Base-by-base conservation (phyloP, 2,888 invertebrate genomes). In the Arrhopalites spinosus region DNA sequence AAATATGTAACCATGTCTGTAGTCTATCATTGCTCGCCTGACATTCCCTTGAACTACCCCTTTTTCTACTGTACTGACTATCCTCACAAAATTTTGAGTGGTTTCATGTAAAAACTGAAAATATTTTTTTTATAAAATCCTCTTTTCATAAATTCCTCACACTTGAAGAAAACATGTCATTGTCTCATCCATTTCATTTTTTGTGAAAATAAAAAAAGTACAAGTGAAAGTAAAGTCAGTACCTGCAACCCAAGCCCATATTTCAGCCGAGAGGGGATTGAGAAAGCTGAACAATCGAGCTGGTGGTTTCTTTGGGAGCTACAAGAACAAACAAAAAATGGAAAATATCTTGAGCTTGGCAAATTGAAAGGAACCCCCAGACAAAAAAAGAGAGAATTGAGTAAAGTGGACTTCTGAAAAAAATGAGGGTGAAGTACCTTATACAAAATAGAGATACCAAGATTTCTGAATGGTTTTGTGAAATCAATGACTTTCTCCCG, bases 381-480 rank as follows among this genome's bases (percentile, higher is more conserved):
- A 30, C 43, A 20, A 30, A 20, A 27, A 59, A 30, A 36, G 36
- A 72, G 36, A 47, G 2, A 47, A 17, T 47, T 47, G n/a, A n/a
- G n/a, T n/a, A n/a, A n/a, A 64, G 64, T 7, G 20, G 27, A 20
- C 67, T 20, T 15, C n/a, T n/a, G 67, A 7, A 68, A 15, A 47
- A 27, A 30, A 71, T 20, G 59, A n/a, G n/a, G n/a, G n/a, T n/a
- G 5, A 27, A 56, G 53, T 77, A 83, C 83, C 81, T 83, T 83
- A 77, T 96, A 97, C 25, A 98, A 87, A 84, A 98, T 98, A 17
- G 96, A 95, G 78, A 97, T 98, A 29, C 98, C 98, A 17, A 98
- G 89, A 86, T 97, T 98, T 93, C 98, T 96, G 87, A 98, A 98
- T 0, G 98, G 98, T 84, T 98, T 97, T 0, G 98, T 98, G 86